Base-by-base conservation (phyloP, 1,140 invertebrate species). In the Cydia amplana region DNA sequence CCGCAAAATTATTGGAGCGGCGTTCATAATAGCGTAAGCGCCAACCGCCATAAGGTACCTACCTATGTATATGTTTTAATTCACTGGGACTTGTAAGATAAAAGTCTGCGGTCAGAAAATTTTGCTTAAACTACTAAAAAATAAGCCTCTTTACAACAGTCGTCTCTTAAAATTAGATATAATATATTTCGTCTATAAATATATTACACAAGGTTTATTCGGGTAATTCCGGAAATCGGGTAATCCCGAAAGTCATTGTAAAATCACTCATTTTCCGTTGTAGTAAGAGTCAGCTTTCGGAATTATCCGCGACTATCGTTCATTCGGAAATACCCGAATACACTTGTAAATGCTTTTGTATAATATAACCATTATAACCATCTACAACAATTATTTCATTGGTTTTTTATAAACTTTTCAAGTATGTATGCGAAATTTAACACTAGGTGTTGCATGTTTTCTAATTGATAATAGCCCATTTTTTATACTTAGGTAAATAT, bases 71-170 rank as follows among this genome's bases (percentile, higher is more conserved):
- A 40, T 40, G 36, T 55, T 18, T 55, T 18, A 55, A 55, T 7
- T 18, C 51, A 55, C 51, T 20, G 51, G 51, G 16, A 55, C 28
- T 36, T 18, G 0, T 70, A 40, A 70, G 18, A 70, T 70, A 70
- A 70, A 70, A 70, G 65, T 70, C 16, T 70, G 65, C 65, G 65
- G 65, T 70, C 65, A 70, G 65, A 70, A 70, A 10, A 36, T 23
- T 55, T 60, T 23, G 55, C 55, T 60, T 60, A 70, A 40, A n/a
- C 40, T 25, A 9, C 18, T 67, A 67, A 67, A 60, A 70, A 70
- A 40, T 70, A 70, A 65, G 28, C 64, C 64, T 70, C 55, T 60
- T 23, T 23, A 60, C 55, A 60, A 60, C 55, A 60, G 55, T 60
- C 55, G 4, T 9, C 7, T 9, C 55, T 60, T 60, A 60, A 60